Evolutionary conservation across 2,113 vertebrate genomes (phyloP).

Genomic region (Varanus salvator): DNA sequence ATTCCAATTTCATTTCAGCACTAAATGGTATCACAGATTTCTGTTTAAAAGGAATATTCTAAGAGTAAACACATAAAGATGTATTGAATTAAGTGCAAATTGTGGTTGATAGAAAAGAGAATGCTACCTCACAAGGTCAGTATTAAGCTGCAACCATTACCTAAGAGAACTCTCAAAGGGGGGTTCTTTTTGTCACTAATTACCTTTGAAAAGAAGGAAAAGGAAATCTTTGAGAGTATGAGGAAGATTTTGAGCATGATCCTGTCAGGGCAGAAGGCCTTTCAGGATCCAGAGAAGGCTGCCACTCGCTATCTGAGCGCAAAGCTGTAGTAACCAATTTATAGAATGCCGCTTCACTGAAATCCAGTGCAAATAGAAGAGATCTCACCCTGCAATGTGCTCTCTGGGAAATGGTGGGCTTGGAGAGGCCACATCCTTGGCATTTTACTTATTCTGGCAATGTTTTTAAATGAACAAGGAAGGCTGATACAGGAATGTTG

Average conservation of each 20-base stretch:
- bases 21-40: not conserved
- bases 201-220: not conserved
- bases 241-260: not conserved
- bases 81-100: not conserved
- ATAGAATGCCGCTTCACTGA: too few relatives aligned
- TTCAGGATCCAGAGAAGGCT: not conserved
- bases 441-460: not conserved
- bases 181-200: not conserved
- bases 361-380: not conserved
- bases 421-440: not conserved
- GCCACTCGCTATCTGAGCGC: not conserved
- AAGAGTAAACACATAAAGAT: not conserved
- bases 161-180: not conserved
- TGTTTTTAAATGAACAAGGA: not conserved
- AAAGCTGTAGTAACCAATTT: not conserved
- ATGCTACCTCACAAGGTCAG: not conserved
- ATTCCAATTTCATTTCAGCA: not conserved
- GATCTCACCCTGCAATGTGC: not conserved
- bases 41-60: not conserved
- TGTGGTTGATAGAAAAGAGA: not conserved
- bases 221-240: not conserved
- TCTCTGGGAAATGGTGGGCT: not conserved
- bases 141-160: not conserved
- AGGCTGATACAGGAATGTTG: not conserved
- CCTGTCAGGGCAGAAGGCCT: not conserved